These are phyloP conservation scores for Popillia japonica DNA, from an alignment of 1,140 invertebrate species.

Conservation along the genomic window DNA sequence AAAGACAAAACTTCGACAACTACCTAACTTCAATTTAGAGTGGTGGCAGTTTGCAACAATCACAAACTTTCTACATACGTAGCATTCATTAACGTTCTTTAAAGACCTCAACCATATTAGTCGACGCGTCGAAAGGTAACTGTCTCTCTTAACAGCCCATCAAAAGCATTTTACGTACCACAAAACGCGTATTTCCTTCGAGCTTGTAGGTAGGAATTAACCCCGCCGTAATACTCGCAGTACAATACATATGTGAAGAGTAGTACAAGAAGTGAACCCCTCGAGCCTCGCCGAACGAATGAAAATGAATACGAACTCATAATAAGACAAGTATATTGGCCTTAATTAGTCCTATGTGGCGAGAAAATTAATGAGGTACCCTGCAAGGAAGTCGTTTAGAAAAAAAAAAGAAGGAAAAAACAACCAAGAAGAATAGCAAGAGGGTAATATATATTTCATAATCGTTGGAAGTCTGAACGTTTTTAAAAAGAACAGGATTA, in stretches of 20 bases:
- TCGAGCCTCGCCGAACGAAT: neutral
- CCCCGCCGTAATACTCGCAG: neutral
- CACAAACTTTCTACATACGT: neutral
- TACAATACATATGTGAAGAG: neutral
- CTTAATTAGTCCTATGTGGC: slow-evolving; percentile 21
- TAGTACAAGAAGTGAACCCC: neutral
- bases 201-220: neutral
- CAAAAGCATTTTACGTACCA: slow-evolving; percentile 14
- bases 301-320: slow-evolving; percentile 24
- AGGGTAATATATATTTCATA: slow-evolving; percentile 12
- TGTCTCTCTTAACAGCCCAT: slow-evolving; percentile 17
- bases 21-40: too few relatives aligned
- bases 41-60: neutral
- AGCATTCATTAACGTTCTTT: slow-evolving; percentile 5
- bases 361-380: slow-evolving; percentile 24
- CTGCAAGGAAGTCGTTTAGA: neutral
- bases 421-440: neutral
- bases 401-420: neutral
- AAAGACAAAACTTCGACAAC: too few relatives aligned
- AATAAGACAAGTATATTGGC: slow-evolving; percentile 18
- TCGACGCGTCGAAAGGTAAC: neutral
- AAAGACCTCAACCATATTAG: neutral
- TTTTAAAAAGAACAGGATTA: neutral
- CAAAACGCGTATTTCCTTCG: slow-evolving; percentile 17
- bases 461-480: neutral